A percentile compares a stretch with the other conserved stretches of the same genome.
These are phyloP conservation scores for Neodiprion pinetum DNA, from an alignment of 1,140 invertebrate species.

Conservation along the genomic window DNA sequence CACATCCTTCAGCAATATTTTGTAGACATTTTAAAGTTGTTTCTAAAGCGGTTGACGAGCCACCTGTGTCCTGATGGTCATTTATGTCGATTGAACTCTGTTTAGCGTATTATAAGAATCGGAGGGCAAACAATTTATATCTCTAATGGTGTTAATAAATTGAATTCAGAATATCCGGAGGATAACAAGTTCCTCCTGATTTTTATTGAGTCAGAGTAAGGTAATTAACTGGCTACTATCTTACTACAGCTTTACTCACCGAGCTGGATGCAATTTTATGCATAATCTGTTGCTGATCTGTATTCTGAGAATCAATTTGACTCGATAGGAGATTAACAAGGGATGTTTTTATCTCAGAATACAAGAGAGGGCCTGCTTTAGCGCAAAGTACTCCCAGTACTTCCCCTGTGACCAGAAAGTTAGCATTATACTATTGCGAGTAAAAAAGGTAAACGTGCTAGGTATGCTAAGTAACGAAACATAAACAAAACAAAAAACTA, in stretches of 20 bases:
- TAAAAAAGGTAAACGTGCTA: background rate
- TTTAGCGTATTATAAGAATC: background rate
- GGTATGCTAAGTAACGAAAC: no score
- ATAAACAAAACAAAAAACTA: no score
- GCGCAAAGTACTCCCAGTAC: constrained; percentile 57
- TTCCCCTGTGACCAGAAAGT: constrained; percentile 48
- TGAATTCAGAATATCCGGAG: no score
- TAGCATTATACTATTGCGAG: background rate
- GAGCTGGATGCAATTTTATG: background rate
- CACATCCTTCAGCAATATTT: constrained; percentile 62
- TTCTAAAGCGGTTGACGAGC: constrained; percentile 46
- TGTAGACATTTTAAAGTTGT: constrained; percentile 67
- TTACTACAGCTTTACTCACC: background rate
- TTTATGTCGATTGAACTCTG: background rate
- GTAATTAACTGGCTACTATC: no score
- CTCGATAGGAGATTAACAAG: background rate
- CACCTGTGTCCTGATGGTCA: background rate
- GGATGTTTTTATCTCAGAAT: constrained; percentile 41
- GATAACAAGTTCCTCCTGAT: no score
- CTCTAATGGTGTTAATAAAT: no score
- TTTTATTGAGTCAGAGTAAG: no score
- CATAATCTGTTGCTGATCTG: background rate
- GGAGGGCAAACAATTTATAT: no score
- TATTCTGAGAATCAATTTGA: background rate
- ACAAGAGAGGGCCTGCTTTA: constrained; percentile 51